Evolutionary conservation across 2,113 vertebrate genomes (phyloP), one percentile per base, ranked within the genome.

Genomic region (Pituophis catenifer): DNA sequence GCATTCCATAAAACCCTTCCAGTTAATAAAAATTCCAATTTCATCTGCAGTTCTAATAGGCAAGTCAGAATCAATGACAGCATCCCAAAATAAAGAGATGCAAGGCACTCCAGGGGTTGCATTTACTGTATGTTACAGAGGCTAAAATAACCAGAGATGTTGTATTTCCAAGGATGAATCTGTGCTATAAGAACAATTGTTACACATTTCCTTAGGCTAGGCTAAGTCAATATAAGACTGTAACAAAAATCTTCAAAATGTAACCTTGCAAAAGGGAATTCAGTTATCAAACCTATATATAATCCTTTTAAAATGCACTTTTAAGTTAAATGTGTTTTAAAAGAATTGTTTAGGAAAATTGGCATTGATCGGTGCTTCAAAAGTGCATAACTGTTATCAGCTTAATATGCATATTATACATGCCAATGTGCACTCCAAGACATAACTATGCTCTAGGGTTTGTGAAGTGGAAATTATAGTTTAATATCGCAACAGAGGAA

Each of bases 171-270:
- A 33, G 55, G 59, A 24, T 95, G 90, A 96, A 93, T 95, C 94
- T 29, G 93, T 96, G 90, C 48, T 95, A 90, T 89, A 54, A 93
- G 96, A 95, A 96, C 95, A 96, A 86, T 0, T 44, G 94, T 93
- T 95, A 95, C 0, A 9, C 29, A 15, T 91, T 97, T 90, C 95
- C 93, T 93, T 88, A 92, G 93, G 95, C 91, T 52, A 95, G 90
- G 87, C 33, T 93, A 55, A 96, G 86, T 94, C 90, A 94, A 8
- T 94, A 94, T 92, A 93, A 95, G 53, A 93, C 93, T n/a, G 93
- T 97, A 88, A 93, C 0, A 81, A 53, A 95, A 95, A 96, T 92
- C 86, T 62, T 94, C 48, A 94, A 94, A 96, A 94, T 29, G 87
- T 38, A 91, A 90, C 29, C 95, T 8, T 29, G 54, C 92, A 81